These are phyloP conservation scores for Physella acuta DNA, from an alignment of 1,140 invertebrate species.

Conservation along the genomic window DNA sequence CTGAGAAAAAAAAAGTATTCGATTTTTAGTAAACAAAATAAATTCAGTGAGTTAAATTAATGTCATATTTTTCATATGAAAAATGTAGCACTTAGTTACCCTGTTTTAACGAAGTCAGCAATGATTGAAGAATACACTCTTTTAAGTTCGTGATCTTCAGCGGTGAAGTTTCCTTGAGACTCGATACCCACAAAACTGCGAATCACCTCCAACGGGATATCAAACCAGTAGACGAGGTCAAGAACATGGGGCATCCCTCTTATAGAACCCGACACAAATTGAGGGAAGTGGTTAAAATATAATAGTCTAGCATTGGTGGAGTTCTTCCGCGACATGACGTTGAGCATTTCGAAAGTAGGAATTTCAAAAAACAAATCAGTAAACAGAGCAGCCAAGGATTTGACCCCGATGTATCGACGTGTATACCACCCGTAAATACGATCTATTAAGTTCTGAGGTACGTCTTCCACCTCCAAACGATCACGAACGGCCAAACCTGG, in stretches of 20 bases:
- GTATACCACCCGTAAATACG: neutral
- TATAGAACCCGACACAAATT: neutral
- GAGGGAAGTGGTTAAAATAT: neutral
- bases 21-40: too few species aligned
- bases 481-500: neutral
- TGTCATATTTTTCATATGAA: too few species aligned
- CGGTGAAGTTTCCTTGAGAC: neutral
- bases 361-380: neutral
- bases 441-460: neutral
- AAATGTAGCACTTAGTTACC: too few species aligned
- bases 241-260: neutral
- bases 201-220: neutral
- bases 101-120: neutral
- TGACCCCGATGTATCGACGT: neutral
- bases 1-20: too few species aligned
- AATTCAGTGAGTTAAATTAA: too few species aligned
- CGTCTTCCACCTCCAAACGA: neutral
- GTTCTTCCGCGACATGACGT: neutral
- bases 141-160: neutral
- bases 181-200: neutral
- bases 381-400: neutral
- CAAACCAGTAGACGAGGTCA: neutral
- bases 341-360: neutral
- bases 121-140: neutral
- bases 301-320: neutral